Evolutionary conservation across 2,113 vertebrate species (phyloP).

Genomic region (Sprattus sprattus): DNA sequence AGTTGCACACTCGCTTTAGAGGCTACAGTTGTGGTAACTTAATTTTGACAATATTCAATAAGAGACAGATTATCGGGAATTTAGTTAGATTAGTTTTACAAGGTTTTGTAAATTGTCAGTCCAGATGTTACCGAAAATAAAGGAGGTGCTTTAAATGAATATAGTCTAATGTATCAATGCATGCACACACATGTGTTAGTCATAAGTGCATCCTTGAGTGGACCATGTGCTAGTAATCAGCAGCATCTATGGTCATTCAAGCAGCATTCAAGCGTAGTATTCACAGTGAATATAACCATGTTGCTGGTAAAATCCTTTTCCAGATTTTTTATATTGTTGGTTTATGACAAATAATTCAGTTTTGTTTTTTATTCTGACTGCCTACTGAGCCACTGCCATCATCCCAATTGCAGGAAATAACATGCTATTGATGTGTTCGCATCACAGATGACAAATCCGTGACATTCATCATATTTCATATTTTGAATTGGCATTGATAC

Average conservation of each 20-base stretch:
- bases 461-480: too few species aligned
- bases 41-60: slow-evolving; percentile 6
- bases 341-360: background rate
- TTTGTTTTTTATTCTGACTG: background rate
- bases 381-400: background rate
- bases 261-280: background rate
- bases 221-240: slow-evolving; percentile 3
- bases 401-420: background rate
- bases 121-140: background rate
- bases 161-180: background rate
- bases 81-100: slow-evolving; percentile 13
- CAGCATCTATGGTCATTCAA: background rate
- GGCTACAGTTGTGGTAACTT: background rate
- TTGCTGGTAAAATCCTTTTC: background rate
- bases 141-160: slow-evolving; percentile 5
- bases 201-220: background rate
- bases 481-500: background rate
- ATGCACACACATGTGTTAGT: slow-evolving; percentile 13
- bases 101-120: slow-evolving; percentile 7
- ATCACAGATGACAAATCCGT: background rate
- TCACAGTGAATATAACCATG: background rate
- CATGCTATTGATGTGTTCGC: background rate
- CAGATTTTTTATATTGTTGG: background rate
- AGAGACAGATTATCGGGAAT: background rate
- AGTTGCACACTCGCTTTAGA: background rate